These are phyloP conservation scores for Oceanites oceanicus DNA, from an alignment of 2,113 vertebrate species.

Conservation along the genomic window DNA sequence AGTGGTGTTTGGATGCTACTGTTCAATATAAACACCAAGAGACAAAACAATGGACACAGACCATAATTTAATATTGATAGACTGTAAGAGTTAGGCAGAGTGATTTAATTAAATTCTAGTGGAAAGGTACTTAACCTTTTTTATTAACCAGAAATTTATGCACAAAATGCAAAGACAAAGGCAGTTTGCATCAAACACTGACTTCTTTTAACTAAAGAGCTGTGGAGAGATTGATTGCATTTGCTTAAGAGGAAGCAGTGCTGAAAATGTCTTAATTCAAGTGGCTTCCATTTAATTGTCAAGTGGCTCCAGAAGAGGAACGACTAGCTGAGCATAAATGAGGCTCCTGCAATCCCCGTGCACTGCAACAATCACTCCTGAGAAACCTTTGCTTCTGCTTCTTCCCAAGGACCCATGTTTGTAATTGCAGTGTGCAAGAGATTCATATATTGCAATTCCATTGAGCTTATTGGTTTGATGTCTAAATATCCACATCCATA, in stretches of 20 bases:
- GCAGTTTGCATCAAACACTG: conserved; percentile 7
- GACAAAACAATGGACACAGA: neutral
- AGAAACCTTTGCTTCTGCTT: conserved; percentile 1
- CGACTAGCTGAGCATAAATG: neutral
- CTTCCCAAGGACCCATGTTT: neutral
- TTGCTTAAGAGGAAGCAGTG: conserved; percentile 40
- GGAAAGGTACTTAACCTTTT: conserved; percentile 32
- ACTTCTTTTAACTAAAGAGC: conserved; percentile 16
- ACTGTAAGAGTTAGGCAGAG: neutral
- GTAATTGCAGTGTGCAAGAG: neutral
- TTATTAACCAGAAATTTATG: conserved; percentile 23
- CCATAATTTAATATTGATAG: neutral
- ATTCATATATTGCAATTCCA: neutral
- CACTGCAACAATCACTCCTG: neutral
- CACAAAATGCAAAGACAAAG: conserved; percentile 40
- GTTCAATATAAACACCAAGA: neutral
- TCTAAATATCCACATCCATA: neutral
- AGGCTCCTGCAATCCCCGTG: neutral
- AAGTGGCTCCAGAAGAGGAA: conserved; percentile 31
- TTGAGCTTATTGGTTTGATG: neutral
- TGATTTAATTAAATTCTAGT: conserved; percentile 22
- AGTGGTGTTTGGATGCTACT: neutral
- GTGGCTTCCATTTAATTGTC: conserved; percentile 48
- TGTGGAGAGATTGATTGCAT: conserved; percentile 23
- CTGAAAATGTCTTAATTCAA: conserved; percentile 54